Conservation (phyloP, 1,140 invertebrate genomes). For the Charaxes varanes region DNA sequence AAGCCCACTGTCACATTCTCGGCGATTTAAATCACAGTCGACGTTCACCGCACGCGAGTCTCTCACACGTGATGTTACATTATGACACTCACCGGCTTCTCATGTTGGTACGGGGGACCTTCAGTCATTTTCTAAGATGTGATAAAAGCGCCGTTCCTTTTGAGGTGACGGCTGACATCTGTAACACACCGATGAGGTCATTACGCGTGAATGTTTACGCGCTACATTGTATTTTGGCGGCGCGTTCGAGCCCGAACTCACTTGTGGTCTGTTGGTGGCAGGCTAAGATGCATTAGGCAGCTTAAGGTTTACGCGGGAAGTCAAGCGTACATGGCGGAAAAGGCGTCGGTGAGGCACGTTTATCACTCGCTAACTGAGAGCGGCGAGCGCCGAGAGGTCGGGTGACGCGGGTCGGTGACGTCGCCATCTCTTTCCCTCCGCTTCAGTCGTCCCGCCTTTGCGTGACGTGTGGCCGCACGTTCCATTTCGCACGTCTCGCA, state of each 20-base stretch:
- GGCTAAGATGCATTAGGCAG: slow-evolving; percentile 60
- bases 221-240: neutral
- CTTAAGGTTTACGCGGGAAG: slow-evolving; percentile 39
- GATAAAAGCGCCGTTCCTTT: slow-evolving; percentile 65
- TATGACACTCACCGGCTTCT: slow-evolving; percentile 58
- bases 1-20: slow-evolving; percentile 11
- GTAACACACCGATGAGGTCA: slow-evolving; percentile 64
- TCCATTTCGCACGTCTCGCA: slow-evolving; percentile 19
- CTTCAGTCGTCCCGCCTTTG: slow-evolving; percentile 10
- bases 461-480: slow-evolving; percentile 22
- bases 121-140: slow-evolving; percentile 72
- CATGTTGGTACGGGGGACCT: slow-evolving; percentile 51
- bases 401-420: slow-evolving; percentile 29
- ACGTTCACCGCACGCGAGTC: slow-evolving; percentile 11
- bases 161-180: slow-evolving; percentile 67
- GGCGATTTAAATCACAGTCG: slow-evolving; percentile 19
- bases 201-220: slow-evolving; percentile 15
- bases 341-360: slow-evolving; percentile 45
- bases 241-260: slow-evolving; percentile 28
- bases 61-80: slow-evolving; percentile 17
- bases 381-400: slow-evolving; percentile 22
- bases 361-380: slow-evolving; percentile 54
- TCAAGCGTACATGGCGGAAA: slow-evolving; percentile 56
- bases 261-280: slow-evolving; percentile 52
- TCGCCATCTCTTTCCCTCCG: slow-evolving; percentile 17